A percentile compares a stretch with the other conserved stretches of the same genome.
phyloP scores from a whole-genome alignment of 35 echinoderm and acorn worm genomes.

The Anneissia japonica region DNA sequence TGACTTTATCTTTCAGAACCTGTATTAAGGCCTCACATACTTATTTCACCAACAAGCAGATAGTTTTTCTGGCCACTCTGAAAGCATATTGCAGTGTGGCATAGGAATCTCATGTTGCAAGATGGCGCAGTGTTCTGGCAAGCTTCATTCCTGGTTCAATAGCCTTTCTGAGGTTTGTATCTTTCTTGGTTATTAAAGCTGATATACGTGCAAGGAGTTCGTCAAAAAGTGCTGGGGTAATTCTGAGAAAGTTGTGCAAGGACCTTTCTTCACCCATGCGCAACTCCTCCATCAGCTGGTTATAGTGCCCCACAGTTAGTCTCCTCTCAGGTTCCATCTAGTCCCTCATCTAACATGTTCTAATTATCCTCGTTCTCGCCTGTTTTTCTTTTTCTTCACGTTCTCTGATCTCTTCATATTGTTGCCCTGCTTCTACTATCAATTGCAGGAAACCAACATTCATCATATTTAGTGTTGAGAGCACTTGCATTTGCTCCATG shows the following conservation, averaged over 20 bases:
- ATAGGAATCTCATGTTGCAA: slow-evolving; percentile 19
- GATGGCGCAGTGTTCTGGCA: slow-evolving; percentile 10
- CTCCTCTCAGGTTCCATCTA: neutral
- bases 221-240: slow-evolving; percentile 13
- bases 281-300: slow-evolving; percentile 19
- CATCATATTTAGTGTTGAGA: slow-evolving; percentile 9
- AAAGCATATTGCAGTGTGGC: slow-evolving; percentile 23
- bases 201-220: slow-evolving; percentile 3
- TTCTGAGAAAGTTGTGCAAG: slow-evolving; percentile 18
- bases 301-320: neutral
- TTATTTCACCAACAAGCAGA: too few species aligned
- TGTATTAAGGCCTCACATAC: too few species aligned
- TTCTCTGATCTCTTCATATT: too few species aligned
- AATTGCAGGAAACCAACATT: slow-evolving; percentile 14
- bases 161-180: slow-evolving; percentile 12
- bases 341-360: neutral
- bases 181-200: slow-evolving; percentile 25
- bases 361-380: too few species aligned
- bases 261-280: neutral
- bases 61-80: neutral
- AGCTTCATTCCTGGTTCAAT: slow-evolving; percentile 16
- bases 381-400: too few species aligned
- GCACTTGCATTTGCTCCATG: neutral
- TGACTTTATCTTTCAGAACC: too few species aligned
- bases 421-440: too few species aligned